phyloP scores from a whole-genome alignment of 2,888 invertebrate species.

The Cheilosia vernalis region DNA sequence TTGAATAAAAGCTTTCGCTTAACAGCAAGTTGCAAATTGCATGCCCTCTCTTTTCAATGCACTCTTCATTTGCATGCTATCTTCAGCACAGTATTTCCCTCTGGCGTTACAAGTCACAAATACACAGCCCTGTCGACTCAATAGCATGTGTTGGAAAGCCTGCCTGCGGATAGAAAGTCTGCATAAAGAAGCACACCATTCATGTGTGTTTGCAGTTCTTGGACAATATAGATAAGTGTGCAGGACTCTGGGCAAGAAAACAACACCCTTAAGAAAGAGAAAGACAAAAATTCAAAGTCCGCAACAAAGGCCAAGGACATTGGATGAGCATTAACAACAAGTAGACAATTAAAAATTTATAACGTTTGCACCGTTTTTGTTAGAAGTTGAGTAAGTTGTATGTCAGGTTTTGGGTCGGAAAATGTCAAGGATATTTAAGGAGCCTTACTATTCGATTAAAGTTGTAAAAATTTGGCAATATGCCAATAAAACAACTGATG shows the following conservation, averaged over 20 bases:
- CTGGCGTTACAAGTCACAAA: constrained; percentile 39
- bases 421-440: no score
- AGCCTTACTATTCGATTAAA: no score
- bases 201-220: constrained; percentile 43
- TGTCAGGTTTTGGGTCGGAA: no score
- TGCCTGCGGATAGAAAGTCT: constrained; percentile 27
- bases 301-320: constrained; percentile 63
- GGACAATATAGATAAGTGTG: constrained; percentile 51
- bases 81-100: constrained; percentile 29
- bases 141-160: constrained; percentile 47
- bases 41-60: background rate
- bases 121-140: constrained; percentile 16
- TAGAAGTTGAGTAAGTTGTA: no score
- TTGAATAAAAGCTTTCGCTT: background rate
- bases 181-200: constrained; percentile 51
- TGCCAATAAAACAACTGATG: no score
- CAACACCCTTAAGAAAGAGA: constrained; percentile 34
- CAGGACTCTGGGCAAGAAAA: constrained; percentile 65
- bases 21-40: background rate
- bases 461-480: no score
- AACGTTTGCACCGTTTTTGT: no score
- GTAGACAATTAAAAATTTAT: background rate
- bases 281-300: constrained; percentile 33
- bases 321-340: background rate
- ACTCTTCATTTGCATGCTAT: constrained; percentile 43